phyloP scores from a whole-genome alignment of 2,113 vertebrate genomes.

The Pomatostomus ruficeps region DNA sequence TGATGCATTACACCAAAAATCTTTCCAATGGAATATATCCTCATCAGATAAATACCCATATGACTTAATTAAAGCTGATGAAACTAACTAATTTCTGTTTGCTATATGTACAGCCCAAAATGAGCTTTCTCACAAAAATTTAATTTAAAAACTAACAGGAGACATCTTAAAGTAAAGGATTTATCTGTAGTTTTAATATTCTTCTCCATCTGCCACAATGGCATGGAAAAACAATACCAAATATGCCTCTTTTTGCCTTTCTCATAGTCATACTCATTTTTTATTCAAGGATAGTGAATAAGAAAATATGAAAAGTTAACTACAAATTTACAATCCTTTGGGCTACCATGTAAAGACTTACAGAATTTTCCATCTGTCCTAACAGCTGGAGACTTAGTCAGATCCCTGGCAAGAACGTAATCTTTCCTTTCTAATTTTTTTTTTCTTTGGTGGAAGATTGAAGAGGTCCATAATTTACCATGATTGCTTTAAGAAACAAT shows the following conservation, averaged over 20 bases:
- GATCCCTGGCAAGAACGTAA: neutral
- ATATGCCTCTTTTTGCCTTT: neutral
- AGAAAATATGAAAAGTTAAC: neutral
- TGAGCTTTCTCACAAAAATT: neutral
- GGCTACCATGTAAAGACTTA: neutral
- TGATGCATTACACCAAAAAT: neutral
- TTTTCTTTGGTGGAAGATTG: neutral
- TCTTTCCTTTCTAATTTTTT: neutral
- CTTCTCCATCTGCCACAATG: neutral
- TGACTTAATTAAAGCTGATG: neutral
- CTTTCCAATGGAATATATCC: neutral
- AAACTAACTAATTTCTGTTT: neutral
- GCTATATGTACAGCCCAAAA: neutral
- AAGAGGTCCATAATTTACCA: neutral
- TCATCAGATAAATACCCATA: neutral
- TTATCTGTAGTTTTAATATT: neutral
- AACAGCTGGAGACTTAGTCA: neutral
- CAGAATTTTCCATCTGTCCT: slow-evolving; percentile 6
- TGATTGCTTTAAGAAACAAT: neutral
- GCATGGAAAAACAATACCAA: neutral
- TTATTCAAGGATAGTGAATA: neutral
- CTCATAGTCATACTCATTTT: neutral
- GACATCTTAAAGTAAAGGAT: neutral
- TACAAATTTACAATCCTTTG: neutral
- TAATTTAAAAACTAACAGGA: neutral